phyloP scores from a whole-genome alignment of 1,140 invertebrate species.

The Nylanderia fulva region DNA sequence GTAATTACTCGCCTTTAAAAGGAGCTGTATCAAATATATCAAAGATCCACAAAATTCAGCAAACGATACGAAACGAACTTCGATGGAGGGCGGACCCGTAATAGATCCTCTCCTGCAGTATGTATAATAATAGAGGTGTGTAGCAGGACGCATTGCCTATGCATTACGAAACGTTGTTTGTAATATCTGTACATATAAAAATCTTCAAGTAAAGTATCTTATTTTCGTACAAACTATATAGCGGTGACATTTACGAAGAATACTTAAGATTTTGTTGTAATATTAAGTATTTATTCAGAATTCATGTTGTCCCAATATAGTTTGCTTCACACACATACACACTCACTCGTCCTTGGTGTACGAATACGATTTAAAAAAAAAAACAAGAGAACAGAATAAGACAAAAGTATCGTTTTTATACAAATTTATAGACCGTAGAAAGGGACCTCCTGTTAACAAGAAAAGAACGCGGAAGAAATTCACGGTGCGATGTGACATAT shows the following conservation, averaged over 20 bases:
- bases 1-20: slow-evolving; percentile 35
- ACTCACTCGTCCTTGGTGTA: slow-evolving; percentile 76
- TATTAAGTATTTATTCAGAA: slow-evolving; percentile 81
- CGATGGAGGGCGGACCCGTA: slow-evolving; percentile 45
- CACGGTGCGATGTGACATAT: not conserved
- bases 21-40: slow-evolving; percentile 25
- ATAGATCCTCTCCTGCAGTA: slow-evolving; percentile 64
- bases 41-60: slow-evolving; percentile 29
- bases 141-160: slow-evolving; percentile 74
- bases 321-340: slow-evolving; percentile 76
- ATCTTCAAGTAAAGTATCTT: slow-evolving; percentile 82
- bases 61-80: not conserved
- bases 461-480: slow-evolving; percentile 8
- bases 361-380: slow-evolving; percentile 57
- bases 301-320: slow-evolving; percentile 78
- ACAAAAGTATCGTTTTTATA: slow-evolving; percentile 73
- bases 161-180: slow-evolving; percentile 77
- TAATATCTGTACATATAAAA: slow-evolving; percentile 83
- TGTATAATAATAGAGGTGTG: slow-evolving; percentile 75
- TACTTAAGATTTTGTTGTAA: slow-evolving; percentile 79
- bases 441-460: slow-evolving; percentile 21
- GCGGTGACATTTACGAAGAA: slow-evolving; percentile 78
- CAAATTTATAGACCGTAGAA: slow-evolving; percentile 68
- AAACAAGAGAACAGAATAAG: slow-evolving; percentile 36
- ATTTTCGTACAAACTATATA: slow-evolving; percentile 83